Base-by-base conservation (phyloP, 2,888 invertebrate genomes). In the Agrochola circellaris region DNA sequence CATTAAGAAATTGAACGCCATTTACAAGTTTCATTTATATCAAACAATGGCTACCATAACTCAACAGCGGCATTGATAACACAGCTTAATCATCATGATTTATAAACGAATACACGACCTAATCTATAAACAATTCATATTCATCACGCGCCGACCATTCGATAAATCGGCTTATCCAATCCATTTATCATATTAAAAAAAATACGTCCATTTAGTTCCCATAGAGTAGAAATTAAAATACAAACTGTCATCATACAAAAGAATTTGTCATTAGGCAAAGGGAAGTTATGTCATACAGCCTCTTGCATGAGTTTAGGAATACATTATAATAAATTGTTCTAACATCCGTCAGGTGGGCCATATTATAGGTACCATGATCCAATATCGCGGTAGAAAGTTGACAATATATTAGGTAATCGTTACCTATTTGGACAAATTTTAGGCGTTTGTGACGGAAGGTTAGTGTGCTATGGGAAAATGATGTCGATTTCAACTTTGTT, bases 321-420 rank as follows among this genome's bases (percentile, higher is more conserved):
- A 79, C 20, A 85, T 87, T 86, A 76, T 61, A 79, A 82, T 87
- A 88, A 84, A 84, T 82, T 84, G 30, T 64, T 69, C 3, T 15
- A 64, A 38, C 11, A 58, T 54, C n/a, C 5, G n/a, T 68, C 73
- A 68, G 71, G 69, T 81, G 61, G 51, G 64, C 56, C 58, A 23
- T 51, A 48, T 45, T 26, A 30, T 2, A n/a, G 51, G 13, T 38
- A 61, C 45, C 56, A 64, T 62, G n/a, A 20, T 48, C 67, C 51
- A 73, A 79, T 81, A 48, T 79, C 15, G 7, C 38, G 15, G 60
- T 84, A 88, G 88, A 87, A 87, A 87, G 88, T 86, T 86, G 64
- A 69, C 66, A 83, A 79, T 77, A 77, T 76, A 65, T 88, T 84
- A 84, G n/a, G 48, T 61, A 86, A 87, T 80, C 62, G 34, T 68